Conservation (phyloP, 2,888 invertebrate species). For the Aromia moschata region DNA sequence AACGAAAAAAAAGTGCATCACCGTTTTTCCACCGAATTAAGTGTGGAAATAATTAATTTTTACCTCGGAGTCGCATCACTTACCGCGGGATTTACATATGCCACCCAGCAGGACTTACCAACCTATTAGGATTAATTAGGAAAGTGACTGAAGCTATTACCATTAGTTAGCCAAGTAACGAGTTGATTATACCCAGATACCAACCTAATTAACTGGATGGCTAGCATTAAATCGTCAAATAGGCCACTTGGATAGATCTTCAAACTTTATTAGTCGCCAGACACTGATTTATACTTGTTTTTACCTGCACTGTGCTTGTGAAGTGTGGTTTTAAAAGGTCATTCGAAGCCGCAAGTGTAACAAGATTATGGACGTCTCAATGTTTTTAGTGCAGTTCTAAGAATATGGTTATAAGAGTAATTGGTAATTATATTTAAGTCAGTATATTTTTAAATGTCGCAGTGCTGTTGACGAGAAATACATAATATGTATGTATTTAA, state of each 20-base stretch:
- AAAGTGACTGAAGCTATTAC: conserved; percentile 45
- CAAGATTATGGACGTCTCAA: too few species aligned
- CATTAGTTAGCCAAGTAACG: conserved; percentile 45
- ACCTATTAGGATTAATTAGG: conserved; percentile 52
- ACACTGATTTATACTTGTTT: conserved; percentile 35
- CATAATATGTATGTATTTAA: too few species aligned
- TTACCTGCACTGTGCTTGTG: conserved; percentile 2
- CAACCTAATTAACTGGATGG: conserved; percentile 39
- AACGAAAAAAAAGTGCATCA: background rate
- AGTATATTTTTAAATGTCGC: too few species aligned
- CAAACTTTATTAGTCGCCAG: conserved; percentile 36
- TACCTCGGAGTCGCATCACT: conserved; percentile 18
- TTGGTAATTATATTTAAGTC: too few species aligned
- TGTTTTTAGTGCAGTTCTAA: too few species aligned
- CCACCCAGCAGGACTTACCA: conserved; percentile 46
- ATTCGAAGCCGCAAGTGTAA: too few species aligned
- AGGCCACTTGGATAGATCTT: conserved; percentile 35
- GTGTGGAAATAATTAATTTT: conserved; percentile 23
- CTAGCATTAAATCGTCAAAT: conserved; percentile 35
- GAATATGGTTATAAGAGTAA: too few species aligned
- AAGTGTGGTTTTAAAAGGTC: too few species aligned
- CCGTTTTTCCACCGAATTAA: background rate
- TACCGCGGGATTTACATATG: conserved; percentile 44
- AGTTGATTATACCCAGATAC: conserved; percentile 42
- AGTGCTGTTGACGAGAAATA: too few species aligned